phyloP scores from a whole-genome alignment of 2,888 invertebrate genomes.

The Gymnosoma rotundatum region DNA sequence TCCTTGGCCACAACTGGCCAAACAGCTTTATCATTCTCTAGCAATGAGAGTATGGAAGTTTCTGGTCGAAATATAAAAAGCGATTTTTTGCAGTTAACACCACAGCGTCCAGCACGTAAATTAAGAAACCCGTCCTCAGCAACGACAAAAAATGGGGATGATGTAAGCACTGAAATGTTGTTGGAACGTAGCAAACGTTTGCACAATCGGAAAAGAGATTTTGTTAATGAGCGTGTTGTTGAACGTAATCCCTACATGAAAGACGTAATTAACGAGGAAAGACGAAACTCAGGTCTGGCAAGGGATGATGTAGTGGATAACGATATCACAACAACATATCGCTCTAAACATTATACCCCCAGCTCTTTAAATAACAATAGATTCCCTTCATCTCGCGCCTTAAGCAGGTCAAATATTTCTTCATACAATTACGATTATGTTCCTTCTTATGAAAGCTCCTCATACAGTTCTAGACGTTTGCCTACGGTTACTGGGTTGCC shows the following conservation, averaged over 20 bases:
- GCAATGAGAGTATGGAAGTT: constrained; percentile 74
- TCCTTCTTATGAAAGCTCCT: constrained; percentile 62
- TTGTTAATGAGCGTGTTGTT: constrained; percentile 81
- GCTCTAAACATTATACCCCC: constrained; percentile 70
- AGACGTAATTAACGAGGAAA: constrained; percentile 77
- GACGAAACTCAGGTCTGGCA: constrained; percentile 51
- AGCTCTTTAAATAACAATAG: constrained; percentile 53
- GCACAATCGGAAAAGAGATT: constrained; percentile 81
- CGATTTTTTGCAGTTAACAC: constrained; percentile 42
- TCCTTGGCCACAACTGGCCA: constrained; percentile 72
- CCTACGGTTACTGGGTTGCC: constrained; percentile 62
- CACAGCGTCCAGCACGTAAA: constrained; percentile 71
- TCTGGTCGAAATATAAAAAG: constrained; percentile 63
- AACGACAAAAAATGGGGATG: constrained; percentile 71
- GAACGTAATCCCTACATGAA: constrained; percentile 82
- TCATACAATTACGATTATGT: constrained; percentile 61
- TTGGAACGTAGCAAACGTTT: constrained; percentile 81
- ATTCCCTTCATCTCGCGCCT: constrained; percentile 78
- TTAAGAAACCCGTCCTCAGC: constrained; percentile 41
- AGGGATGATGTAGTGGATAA: constrained; percentile 70
- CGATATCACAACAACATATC: constrained; percentile 72
- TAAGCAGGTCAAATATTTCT: constrained; percentile 68
- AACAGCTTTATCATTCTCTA: constrained; percentile 69
- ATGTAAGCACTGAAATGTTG: constrained; percentile 78
- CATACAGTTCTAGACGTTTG: constrained; percentile 66